These are phyloP conservation scores for Dexiosoma caninum DNA, from an alignment of 2,888 invertebrate genomes.

Conservation along the genomic window DNA sequence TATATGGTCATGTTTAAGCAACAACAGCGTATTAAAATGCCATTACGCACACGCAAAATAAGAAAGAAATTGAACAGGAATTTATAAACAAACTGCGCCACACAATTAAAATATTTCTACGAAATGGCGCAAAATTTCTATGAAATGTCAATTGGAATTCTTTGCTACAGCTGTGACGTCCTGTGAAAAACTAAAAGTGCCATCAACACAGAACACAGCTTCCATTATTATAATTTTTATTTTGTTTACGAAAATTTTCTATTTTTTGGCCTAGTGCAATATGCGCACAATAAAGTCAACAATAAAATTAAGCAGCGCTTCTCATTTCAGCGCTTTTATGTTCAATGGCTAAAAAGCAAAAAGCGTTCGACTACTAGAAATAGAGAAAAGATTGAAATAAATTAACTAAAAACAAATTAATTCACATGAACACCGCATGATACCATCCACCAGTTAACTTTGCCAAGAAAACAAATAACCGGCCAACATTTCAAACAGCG, in stretches of 20 bases:
- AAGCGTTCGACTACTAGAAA: background rate
- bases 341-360: background rate
- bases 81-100: background rate
- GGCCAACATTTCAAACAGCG: conserved; percentile 31
- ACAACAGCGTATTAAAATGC: conserved; percentile 23
- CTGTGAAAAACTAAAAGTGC: too few species aligned
- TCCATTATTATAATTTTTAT: too few species aligned
- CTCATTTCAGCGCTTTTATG: too few species aligned
- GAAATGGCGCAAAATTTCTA: background rate
- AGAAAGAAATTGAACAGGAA: background rate
- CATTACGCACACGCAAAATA: background rate
- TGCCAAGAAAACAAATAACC: conserved; percentile 28
- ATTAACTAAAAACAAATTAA: conserved; percentile 64
- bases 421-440: conserved; percentile 59
- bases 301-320: too few species aligned
- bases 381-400: conserved; percentile 52
- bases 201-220: too few species aligned
- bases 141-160: background rate
- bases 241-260: too few species aligned
- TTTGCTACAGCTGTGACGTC: too few species aligned
- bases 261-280: too few species aligned
- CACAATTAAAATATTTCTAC: background rate
- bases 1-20: conserved; percentile 14
- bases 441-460: conserved; percentile 24
- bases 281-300: too few species aligned